Evolutionary conservation across 2,113 vertebrate genomes (phyloP).

Genomic region (Pavo muticus): DNA sequence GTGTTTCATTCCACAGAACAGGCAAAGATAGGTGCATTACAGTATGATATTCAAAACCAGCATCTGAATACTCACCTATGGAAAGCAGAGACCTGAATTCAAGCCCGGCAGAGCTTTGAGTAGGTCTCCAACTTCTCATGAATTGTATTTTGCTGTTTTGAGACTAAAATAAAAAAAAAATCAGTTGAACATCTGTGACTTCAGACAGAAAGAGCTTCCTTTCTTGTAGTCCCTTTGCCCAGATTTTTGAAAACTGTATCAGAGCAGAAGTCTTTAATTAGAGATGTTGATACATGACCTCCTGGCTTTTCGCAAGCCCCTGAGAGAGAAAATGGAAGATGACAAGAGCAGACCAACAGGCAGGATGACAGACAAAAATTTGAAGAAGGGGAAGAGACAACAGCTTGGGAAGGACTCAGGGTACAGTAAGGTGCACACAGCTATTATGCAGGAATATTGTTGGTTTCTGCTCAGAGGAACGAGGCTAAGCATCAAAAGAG

Average conservation of each 20-base stretch:
- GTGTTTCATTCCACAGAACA: background rate
- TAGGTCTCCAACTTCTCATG: too few species aligned
- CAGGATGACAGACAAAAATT: background rate
- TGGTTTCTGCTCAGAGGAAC: background rate
- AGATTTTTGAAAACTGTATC: too few species aligned
- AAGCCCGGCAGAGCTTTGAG: background rate
- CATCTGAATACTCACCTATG: background rate
- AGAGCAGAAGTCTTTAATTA: too few species aligned
- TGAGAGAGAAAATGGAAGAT: background rate
- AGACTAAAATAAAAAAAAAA: too few species aligned
- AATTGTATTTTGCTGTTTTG: too few species aligned
- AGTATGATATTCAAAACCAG: background rate
- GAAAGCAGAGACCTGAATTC: background rate
- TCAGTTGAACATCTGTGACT: too few species aligned
- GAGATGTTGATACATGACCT: background rate
- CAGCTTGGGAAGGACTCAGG: background rate
- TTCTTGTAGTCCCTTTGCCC: too few species aligned
- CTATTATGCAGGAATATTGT: background rate
- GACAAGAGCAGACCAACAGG: background rate
- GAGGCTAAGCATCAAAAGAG: background rate
- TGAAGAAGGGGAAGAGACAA: background rate
- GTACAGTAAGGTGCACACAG: background rate
- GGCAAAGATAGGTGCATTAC: background rate
- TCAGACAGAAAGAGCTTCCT: too few species aligned
- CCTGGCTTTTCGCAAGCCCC: background rate